Evolutionary conservation across 2,888 invertebrate genomes (phyloP), one percentile per base, ranked within the genome.

Genomic region (Synergus itoensis): DNA sequence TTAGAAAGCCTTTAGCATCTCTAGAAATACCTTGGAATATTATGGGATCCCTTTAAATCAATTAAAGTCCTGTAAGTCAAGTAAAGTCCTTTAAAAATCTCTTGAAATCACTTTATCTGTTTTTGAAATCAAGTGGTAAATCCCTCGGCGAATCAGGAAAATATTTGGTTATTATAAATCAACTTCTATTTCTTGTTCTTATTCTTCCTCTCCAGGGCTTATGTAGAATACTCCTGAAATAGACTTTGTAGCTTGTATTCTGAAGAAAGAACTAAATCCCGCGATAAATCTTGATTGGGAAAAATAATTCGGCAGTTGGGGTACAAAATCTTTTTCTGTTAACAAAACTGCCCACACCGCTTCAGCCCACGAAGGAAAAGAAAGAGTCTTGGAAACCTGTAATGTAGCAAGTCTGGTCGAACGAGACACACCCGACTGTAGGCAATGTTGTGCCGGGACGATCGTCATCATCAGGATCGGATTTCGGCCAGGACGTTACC

Each of bases 371-470:
- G 28, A 62, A 28, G 28, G 28, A 21, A 62, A 62, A 28, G 28
- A 28, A 62, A 62, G 57, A 57, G 57, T 57, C 18, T 62, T 28
- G 12, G 62, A 62, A 62, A 62, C 28, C 62, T 28, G 62, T 28
- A 62, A 62, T 62, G 62, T 62, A 21, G 62, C 62, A 62, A 28
- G 62, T 62, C 62, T 28, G 62, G 28, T 62, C 21, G 62, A 62
- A 62, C 5, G 28, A 62, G 62, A 62, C 62, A 28, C 21, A 62
- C 62, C 62, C 60, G 60, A 60, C 18, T 28, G 62, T 76, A 45
- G 76, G 78, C 78, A 83, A 83, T 78, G 79, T 83, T 83, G 78
- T 79, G 64, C 63, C 81, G 79, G 57, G 77, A 82, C 80, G 81
- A 80, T 82, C 64, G 65, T 80, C 82, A 64, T 64, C 77, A 65